phyloP scores from a whole-genome alignment of 2,888 invertebrate species.

The Sphaerophoria rueppellii region DNA sequence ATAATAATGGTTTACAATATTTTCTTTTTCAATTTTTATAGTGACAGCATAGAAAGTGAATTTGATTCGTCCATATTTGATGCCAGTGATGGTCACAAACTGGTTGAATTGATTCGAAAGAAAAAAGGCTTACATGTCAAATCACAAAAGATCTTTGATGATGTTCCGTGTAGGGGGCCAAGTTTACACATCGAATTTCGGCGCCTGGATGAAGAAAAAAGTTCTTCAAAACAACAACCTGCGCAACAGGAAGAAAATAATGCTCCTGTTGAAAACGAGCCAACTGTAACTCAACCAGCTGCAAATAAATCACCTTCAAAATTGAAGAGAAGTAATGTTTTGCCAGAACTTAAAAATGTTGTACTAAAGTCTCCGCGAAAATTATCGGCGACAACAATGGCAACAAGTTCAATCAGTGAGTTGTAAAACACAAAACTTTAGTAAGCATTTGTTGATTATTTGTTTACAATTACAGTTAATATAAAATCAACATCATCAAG shows the following conservation, averaged over 20 bases:
- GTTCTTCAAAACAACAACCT: constrained; percentile 12
- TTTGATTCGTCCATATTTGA: constrained; percentile 65
- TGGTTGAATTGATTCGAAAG: constrained; percentile 63
- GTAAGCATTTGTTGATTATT: neutral
- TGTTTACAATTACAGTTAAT: constrained; percentile 11
- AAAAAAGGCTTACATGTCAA: constrained; percentile 56
- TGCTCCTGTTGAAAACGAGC: too few species aligned
- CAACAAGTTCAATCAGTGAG: constrained; percentile 49
- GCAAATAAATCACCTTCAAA: too few species aligned
- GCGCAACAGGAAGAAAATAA: neutral
- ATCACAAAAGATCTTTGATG: constrained; percentile 56
- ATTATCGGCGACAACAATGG: too few species aligned
- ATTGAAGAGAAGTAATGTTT: too few species aligned
- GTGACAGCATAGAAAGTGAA: constrained; percentile 44
- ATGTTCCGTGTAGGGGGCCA: constrained; percentile 38
- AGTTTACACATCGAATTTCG: constrained; percentile 61
- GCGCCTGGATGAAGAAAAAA: constrained; percentile 35
- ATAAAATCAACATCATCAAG: constrained; percentile 31
- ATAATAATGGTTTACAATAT: neutral
- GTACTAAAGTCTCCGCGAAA: too few species aligned
- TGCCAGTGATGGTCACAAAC: constrained; percentile 56
- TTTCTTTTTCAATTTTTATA: neutral
- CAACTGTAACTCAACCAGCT: too few species aligned
- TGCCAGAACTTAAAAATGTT: too few species aligned
- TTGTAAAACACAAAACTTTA: neutral